Conservation (phyloP, 1,140 invertebrate species). For the Achroia grisella region DNA sequence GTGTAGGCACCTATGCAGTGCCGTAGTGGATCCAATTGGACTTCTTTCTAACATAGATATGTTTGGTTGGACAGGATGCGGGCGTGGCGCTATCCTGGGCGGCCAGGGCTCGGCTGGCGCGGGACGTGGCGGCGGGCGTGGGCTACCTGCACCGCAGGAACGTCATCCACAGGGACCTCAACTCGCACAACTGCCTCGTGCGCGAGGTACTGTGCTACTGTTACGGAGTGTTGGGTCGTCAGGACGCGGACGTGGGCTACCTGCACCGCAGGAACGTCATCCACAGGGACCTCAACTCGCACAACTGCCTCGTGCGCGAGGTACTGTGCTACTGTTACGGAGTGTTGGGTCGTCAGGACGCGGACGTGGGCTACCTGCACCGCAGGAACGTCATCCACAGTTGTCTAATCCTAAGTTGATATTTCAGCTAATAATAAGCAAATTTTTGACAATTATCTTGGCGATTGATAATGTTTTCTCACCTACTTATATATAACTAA, state of each 20-base stretch:
- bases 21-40: no score
- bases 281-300: constrained; percentile 96
- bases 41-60: background rate
- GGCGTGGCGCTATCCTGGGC: constrained; percentile 85
- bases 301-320: constrained; percentile 95
- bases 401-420: no score
- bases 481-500: no score
- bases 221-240: no score
- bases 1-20: background rate
- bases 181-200: constrained; percentile 97
- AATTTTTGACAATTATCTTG: no score
- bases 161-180: constrained; percentile 96
- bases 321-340: no score
- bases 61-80: constrained; percentile 64
- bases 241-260: constrained; percentile 93
- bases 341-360: constrained; percentile 67
- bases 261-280: constrained; percentile 96
- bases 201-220: constrained; percentile 75
- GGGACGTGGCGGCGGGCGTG: constrained; percentile 95
- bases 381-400: constrained; percentile 95
- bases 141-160: constrained; percentile 95
- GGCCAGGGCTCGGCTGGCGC: constrained; percentile 87
- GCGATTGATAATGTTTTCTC: no score
- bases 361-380: constrained; percentile 92
- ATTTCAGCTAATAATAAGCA: no score